Percentiles rank a stretch among this genome's conserved stretches.
These are phyloP conservation scores for Nesoenas mayeri DNA, from an alignment of 2,113 vertebrate genomes.

Conservation along the genomic window DNA sequence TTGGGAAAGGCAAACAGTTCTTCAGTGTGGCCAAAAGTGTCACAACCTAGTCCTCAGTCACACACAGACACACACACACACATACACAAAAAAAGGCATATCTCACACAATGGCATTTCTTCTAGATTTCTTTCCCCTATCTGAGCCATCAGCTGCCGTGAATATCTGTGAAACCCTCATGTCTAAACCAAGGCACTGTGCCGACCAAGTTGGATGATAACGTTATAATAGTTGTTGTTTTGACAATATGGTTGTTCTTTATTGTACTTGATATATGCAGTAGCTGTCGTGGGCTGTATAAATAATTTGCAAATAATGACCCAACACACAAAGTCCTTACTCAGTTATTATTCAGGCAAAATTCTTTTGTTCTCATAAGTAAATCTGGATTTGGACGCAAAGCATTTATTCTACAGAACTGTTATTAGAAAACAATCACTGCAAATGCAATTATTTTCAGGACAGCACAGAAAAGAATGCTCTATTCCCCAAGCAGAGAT, in stretches of 20 bases:
- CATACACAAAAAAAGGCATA: fast-evolving
- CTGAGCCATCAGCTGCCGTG: neutral
- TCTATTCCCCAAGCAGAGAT: slow-evolving; percentile 24
- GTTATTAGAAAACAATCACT: slow-evolving; percentile 49
- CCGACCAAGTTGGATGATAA: neutral
- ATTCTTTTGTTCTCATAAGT: slow-evolving; percentile 20
- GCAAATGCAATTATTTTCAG: slow-evolving; percentile 55
- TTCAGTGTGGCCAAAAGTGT: neutral
- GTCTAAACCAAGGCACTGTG: neutral
- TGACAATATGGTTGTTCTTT: neutral
- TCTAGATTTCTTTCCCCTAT: neutral
- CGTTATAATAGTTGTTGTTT: neutral
- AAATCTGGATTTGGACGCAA: slow-evolving; percentile 10
- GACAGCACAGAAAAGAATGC: slow-evolving; percentile 24
- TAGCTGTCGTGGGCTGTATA: neutral
- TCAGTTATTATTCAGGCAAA: slow-evolving; percentile 14
- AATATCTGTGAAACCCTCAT: neutral
- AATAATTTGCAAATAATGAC: slow-evolving; percentile 33
- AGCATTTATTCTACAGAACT: neutral
- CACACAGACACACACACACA: too few relatives aligned
- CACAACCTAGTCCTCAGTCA: neutral
- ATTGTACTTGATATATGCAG: neutral
- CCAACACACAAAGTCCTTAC: neutral
- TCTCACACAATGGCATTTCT: neutral
- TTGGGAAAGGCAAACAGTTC: neutral